These are phyloP conservation scores for Sardina pilchardus DNA, from an alignment of 2,113 vertebrate genomes.

Conservation along the genomic window DNA sequence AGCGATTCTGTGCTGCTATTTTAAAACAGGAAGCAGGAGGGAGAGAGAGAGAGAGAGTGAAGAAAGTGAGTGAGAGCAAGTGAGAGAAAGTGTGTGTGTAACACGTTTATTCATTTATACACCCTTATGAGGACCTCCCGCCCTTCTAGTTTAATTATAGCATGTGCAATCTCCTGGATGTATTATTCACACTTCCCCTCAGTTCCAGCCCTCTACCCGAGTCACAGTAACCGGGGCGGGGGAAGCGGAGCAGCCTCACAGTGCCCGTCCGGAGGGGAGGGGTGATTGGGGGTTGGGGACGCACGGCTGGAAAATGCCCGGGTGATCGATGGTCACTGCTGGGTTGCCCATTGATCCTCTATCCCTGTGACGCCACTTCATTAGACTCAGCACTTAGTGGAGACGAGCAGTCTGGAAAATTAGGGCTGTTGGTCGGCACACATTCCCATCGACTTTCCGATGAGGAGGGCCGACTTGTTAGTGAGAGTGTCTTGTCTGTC, in stretches of 20 bases:
- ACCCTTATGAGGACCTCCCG: background rate
- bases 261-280: background rate
- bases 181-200: conserved; percentile 18
- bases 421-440: background rate
- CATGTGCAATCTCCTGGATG: background rate
- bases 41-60: background rate
- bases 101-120: conserved; percentile 32
- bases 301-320: background rate
- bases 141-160: background rate
- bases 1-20: background rate
- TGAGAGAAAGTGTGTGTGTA: background rate
- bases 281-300: background rate
- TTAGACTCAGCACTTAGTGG: background rate
- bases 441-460: background rate
- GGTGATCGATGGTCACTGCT: background rate
- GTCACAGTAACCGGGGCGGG: background rate
- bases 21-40: background rate
- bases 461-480: background rate
- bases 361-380: conserved; percentile 12
- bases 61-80: background rate
- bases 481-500: background rate
- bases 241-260: background rate
- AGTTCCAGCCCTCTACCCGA: background rate
- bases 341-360: conserved; percentile 17
- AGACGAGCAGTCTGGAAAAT: conserved; percentile 5